Evolutionary conservation across 1,140 invertebrate genomes (phyloP), one percentile per base, ranked within the genome.

Genomic region (Bombus ignitus): DNA sequence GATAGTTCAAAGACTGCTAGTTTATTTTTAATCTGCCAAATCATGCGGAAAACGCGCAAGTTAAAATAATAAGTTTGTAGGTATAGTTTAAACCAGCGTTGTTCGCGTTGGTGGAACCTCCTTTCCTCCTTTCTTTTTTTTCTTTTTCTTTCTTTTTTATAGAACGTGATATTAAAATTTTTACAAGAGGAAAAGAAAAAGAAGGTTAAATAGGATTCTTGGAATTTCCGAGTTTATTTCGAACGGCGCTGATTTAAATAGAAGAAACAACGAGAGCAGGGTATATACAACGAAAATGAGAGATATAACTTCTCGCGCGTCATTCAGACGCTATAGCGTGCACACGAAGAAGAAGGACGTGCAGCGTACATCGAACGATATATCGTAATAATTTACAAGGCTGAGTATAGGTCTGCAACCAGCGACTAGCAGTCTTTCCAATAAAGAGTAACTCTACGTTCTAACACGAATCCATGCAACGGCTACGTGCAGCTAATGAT

Each of bases 391-490:
- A 84, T 79, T 77, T 32, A 68, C 62, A 83, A 68, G 62, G 74
- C 47, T 57, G 53, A 32, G 73, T 57, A 39, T 39, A 77, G 39
- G 39, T 81, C 59, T 57, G 78, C 70, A 75, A 59, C 74, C 47
- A 84, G 81, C 35, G 44, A 82, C 83, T 72, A 72, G 32, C 73
- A 57, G 39, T 84, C 32, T 90, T 85, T 39, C 25, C 15, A 47
- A 77, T 47, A 59, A 62, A 66, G 35, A 72, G 70, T 42, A 83
- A 37, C 42, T 72, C 66, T 85, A 84, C 75, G n/a, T 28, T 79
- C 53, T 83, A 88, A 83, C 28, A 87, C 53, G 81, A 71, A 66
- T 78, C 62, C 91, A 91, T 92, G 87, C 90, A 88, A 89, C 87
- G 85, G 76, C 77, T 77, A 89, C 89, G 78, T 91, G 87, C 90